Evolutionary conservation across 2,797 vertebrate species (phyloP).

Genomic region (Crax fasciolata): DNA sequence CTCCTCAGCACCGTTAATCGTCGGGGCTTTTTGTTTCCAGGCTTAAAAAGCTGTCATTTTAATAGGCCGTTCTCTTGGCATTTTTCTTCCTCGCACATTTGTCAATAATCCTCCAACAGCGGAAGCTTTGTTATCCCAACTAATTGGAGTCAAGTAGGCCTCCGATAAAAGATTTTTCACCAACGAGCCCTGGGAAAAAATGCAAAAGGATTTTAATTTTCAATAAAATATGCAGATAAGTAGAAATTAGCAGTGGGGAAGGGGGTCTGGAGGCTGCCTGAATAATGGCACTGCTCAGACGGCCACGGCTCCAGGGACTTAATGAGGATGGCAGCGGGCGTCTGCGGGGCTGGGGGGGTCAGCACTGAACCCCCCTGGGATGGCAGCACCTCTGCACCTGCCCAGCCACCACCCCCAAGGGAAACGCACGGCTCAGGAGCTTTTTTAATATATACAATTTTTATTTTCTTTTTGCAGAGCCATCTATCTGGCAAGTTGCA

Average conservation of each 20-base stretch:
- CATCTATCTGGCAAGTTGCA: fast-evolving
- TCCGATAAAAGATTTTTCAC: constrained; percentile 22
- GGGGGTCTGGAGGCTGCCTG: neutral
- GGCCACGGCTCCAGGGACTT: neutral
- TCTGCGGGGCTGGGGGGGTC: neutral
- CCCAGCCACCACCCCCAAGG: fast-evolving
- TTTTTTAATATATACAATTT: neutral
- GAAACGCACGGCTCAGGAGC: fast-evolving
- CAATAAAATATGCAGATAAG: constrained; percentile 63
- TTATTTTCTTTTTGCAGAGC: fast-evolving
- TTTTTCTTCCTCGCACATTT: neutral
- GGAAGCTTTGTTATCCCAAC: constrained; percentile 63
- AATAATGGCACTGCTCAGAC: constrained; percentile 29
- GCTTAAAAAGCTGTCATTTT: constrained; percentile 31
- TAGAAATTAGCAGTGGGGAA: constrained; percentile 11
- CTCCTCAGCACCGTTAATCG: neutral
- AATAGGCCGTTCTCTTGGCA: neutral
- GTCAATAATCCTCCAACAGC: constrained; percentile 64
- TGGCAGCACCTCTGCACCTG: neutral
- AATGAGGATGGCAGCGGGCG: neutral
- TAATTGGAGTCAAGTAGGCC: constrained; percentile 74
- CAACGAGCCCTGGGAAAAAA: constrained; percentile 12
- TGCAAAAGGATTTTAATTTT: constrained; percentile 47
- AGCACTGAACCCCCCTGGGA: fast-evolving
- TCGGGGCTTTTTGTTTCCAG: neutral